A percentile compares a stretch with the other conserved stretches of the same genome.
phyloP scores from a whole-genome alignment of 1,140 invertebrate genomes.

The Berghia stephanieae region DNA sequence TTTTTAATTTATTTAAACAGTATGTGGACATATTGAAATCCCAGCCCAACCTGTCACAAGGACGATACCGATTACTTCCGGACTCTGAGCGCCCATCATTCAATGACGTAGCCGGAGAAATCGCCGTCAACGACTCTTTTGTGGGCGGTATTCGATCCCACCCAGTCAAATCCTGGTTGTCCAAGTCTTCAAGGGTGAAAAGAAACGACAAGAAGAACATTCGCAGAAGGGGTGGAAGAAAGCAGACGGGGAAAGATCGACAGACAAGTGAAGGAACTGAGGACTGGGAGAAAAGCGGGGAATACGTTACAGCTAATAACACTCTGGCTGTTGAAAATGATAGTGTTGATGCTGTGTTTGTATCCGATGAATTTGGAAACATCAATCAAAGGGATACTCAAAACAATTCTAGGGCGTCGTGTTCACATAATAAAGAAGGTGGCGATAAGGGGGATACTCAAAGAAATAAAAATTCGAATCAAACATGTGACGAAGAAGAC shows the following conservation, averaged over 20 bases:
- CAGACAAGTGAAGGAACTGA: not conserved
- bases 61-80: slow-evolving; percentile 21
- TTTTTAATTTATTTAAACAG: not conserved
- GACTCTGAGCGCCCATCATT: slow-evolving; percentile 4
- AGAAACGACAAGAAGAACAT: not conserved
- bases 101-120: slow-evolving; percentile 22
- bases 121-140: slow-evolving; percentile 25
- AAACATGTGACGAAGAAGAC: too few relatives aligned
- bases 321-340: not conserved
- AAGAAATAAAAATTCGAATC: too few relatives aligned
- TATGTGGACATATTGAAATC: slow-evolving; percentile 1
- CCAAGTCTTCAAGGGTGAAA: too few relatives aligned
- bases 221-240: not conserved
- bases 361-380: too few relatives aligned
- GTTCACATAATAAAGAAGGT: too few relatives aligned
- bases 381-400: too few relatives aligned
- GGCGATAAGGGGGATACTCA: too few relatives aligned
- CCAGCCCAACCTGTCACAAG: slow-evolving; percentile 15
- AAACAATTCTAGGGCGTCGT: too few relatives aligned
- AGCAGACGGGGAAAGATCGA: not conserved
- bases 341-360: too few relatives aligned
- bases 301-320: not conserved
- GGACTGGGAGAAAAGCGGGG: not conserved
- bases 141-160: too few relatives aligned
- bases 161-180: not conserved